Evolutionary conservation across 2,888 invertebrate genomes (phyloP).

Genomic region (Elaeidobius kamerunicus): DNA sequence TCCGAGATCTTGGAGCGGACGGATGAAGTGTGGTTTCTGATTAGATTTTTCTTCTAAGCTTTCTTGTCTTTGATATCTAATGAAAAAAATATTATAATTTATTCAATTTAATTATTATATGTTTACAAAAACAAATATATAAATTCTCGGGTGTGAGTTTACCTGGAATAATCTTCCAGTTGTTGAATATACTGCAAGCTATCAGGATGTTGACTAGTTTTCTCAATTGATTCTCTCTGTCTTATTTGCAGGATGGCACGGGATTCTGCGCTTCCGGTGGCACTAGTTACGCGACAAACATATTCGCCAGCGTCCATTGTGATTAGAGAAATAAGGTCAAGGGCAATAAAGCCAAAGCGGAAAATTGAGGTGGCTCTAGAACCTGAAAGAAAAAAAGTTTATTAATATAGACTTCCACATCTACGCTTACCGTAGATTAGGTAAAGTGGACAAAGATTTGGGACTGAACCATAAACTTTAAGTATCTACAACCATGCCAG

Average conservation of each 20-base stretch:
- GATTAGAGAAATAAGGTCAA: constrained; percentile 85
- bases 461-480: no score
- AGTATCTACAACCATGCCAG: no score
- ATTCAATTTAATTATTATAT: neutral
- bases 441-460: no score
- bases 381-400: constrained; percentile 56
- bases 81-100: no score
- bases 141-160: neutral
- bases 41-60: constrained; percentile 77
- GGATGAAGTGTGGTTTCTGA: constrained; percentile 84
- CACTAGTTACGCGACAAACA: constrained; percentile 82
- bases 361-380: constrained; percentile 93
- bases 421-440: no score
- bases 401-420: neutral
- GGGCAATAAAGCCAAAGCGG: constrained; percentile 96
- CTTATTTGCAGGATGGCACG: constrained; percentile 77
- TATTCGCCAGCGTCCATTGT: constrained; percentile 88
- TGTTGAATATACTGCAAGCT: constrained; percentile 88
- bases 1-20: constrained; percentile 80
- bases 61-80: constrained; percentile 73
- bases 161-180: constrained; percentile 81
- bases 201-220: constrained; percentile 86
- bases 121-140: neutral
- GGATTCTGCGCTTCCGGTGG: constrained; percentile 83
- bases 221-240: constrained; percentile 80